phyloP scores from a whole-genome alignment of 2,797 vertebrate species.

The Ammospiza maritima region DNA sequence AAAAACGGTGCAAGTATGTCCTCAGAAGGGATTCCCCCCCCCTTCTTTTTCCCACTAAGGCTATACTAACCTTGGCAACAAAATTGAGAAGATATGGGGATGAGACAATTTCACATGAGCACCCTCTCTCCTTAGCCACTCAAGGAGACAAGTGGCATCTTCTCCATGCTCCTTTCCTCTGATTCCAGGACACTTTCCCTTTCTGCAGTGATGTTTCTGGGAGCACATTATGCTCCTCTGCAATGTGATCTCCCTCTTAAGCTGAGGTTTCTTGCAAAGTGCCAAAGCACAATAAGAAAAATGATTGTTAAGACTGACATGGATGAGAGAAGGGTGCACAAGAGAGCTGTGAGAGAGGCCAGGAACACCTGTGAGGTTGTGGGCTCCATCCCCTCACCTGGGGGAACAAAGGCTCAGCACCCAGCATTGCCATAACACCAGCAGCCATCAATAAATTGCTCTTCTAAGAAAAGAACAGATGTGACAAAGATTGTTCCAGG shows the following conservation, averaged over 20 bases:
- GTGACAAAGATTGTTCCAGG: constrained; percentile 62
- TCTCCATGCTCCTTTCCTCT: not conserved
- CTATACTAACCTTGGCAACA: not conserved
- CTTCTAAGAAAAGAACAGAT: constrained; percentile 60
- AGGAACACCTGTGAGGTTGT: constrained; percentile 5
- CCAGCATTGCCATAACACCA: constrained; percentile 2
- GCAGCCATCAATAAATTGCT: not conserved
- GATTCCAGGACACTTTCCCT: not conserved
- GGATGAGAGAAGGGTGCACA: not conserved
- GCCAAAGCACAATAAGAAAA: not conserved
- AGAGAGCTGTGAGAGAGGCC: constrained; percentile 1
- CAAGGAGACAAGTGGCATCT: not conserved
- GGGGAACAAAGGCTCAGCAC: constrained; percentile 49
- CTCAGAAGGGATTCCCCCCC: not conserved
- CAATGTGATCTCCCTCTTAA: not conserved
- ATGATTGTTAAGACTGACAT: not conserved
- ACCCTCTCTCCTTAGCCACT: not conserved
- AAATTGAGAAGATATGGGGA: not conserved
- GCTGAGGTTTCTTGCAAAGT: not conserved
- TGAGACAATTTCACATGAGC: not conserved
- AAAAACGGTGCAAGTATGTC: not conserved
- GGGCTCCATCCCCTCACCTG: constrained; percentile 32
- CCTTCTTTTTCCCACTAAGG: not conserved
- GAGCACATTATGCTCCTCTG: not conserved
- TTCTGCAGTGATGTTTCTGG: not conserved